These are phyloP conservation scores for Pseudochirops cupreus DNA, from an alignment of 2,797 vertebrate genomes.

Conservation along the genomic window DNA sequence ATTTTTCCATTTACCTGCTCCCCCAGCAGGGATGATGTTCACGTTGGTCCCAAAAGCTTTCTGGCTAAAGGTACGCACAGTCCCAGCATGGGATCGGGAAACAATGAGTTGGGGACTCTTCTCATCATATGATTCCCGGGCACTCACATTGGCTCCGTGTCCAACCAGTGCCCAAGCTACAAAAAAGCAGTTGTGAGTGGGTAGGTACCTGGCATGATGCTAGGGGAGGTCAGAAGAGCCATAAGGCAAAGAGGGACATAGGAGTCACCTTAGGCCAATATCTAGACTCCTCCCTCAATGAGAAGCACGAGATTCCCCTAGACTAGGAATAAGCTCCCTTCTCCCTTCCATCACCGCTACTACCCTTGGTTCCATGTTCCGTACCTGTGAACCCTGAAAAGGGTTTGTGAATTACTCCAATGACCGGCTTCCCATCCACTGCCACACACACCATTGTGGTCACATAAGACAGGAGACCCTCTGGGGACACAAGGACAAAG, in stretches of 20 bases:
- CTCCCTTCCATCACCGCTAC: not conserved
- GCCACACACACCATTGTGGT: conserved; percentile 90
- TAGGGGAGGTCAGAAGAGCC: not conserved
- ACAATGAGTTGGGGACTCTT: conserved; percentile 31
- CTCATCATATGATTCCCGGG: conserved; percentile 6
- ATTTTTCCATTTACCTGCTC: conserved; percentile 23
- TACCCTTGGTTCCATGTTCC: not conserved
- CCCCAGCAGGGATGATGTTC: conserved; percentile 34
- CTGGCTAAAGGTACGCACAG: not conserved
- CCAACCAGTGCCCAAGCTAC: conserved; percentile 55
- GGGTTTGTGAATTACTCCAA: conserved; percentile 89
- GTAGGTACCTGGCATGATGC: not conserved
- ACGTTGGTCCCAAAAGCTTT: conserved; percentile 37
- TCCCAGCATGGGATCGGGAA: conserved; percentile 45
- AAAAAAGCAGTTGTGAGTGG: not conserved
- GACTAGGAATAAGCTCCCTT: not conserved
- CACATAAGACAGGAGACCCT: conserved; percentile 88
- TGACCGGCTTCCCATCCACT: conserved; percentile 85
- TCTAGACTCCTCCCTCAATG: not conserved
- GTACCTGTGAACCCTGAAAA: conserved; percentile 89
- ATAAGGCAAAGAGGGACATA: not conserved
- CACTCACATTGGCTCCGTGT: conserved; percentile 23
- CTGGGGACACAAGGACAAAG: conserved; percentile 71
- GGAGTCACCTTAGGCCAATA: not conserved
- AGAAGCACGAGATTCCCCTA: not conserved